Evolutionary conservation across 2,113 vertebrate species (phyloP), one percentile per base, ranked within the genome.

Genomic region (Poeciliopsis turrubarensis): DNA sequence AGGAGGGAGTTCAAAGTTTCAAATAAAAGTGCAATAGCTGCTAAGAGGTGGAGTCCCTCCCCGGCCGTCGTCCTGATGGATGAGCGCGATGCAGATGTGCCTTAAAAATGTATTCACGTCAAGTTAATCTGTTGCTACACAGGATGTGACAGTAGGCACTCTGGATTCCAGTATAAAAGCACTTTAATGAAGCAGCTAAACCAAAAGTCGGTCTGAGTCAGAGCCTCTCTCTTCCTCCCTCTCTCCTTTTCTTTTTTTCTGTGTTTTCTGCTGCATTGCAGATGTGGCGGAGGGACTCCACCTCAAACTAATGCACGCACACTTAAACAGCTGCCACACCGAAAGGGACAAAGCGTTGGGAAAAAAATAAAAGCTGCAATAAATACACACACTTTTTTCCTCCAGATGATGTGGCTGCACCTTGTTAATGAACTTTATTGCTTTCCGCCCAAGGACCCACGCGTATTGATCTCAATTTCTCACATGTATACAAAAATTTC

Each of bases 211-310:
- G 57, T 79, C 64, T 37, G 68, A 85, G 82, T 92, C 75, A 61
- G 88, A 89, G 89, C 74, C 65, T 79, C 83, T 73, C 78, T 70
- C 78, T 70, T 69, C 65, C 84, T 83, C 73, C 34, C 79, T 85
- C 79, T 87, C 82, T 80, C 34, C 39, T 41, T 41, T 70, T 80
- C 85, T 87, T 84, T 90, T 41, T 82, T 86, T 88, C 83, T 90
- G 84, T 87, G 75, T 91, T 88, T 94, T 94, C 86, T 95, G 91
- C 93, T 95, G 94, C 94, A 95, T 95, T 95, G 94, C 94, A 95
- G 94, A 95, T 94, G 90, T 93, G 86, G 89, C 72, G 79, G 73
- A 92, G 89, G 91, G 92, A 92, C 91, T 93, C 89, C 89, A 92
- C 91, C 91, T 92, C 92, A 85, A 92, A 91, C 83, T 90, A 86